A percentile compares a stretch with the other conserved stretches of the same genome.
phyloP scores from a whole-genome alignment of 2,888 invertebrate genomes.

The Harpagoxenus sublaevis region DNA sequence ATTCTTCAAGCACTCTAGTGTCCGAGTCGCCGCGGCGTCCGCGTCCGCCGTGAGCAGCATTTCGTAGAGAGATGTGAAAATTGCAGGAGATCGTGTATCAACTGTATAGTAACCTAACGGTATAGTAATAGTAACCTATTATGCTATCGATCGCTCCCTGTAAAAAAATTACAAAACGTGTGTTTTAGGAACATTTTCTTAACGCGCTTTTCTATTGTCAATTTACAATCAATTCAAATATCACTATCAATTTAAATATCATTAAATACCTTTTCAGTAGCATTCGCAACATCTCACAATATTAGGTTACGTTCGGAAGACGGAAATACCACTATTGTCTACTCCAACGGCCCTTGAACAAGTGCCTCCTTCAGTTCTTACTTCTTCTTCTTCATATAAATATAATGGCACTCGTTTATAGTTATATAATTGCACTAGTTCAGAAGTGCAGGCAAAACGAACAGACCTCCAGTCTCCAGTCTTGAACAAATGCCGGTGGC shows the following conservation, averaged over 20 bases:
- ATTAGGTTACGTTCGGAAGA: background rate
- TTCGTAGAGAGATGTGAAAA: slow-evolving; percentile 65
- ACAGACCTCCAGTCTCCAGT: no score
- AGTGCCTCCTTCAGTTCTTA: no score
- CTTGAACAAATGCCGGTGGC: no score
- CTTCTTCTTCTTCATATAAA: no score
- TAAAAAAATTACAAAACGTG: background rate
- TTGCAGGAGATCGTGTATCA: background rate
- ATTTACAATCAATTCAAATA: background rate
- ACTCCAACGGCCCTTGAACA: no score
- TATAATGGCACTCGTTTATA: no score
- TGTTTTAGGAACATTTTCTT: background rate
- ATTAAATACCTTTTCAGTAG: background rate
- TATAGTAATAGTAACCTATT: no score
- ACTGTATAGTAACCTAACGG: background rate
- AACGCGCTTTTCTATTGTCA: background rate
- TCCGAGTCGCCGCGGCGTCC: slow-evolving; percentile 90
- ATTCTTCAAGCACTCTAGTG: slow-evolving; percentile 93
- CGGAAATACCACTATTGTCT: no score
- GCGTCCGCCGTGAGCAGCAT: slow-evolving; percentile 94
- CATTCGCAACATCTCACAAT: background rate
- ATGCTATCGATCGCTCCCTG: background rate
- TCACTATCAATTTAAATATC: background rate
- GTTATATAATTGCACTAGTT: no score
- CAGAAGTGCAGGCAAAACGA: no score